Evolutionary conservation across 2,888 invertebrate genomes (phyloP), one percentile per base, ranked within the genome.

Genomic region (Dyspetes luteomarginatus): DNA sequence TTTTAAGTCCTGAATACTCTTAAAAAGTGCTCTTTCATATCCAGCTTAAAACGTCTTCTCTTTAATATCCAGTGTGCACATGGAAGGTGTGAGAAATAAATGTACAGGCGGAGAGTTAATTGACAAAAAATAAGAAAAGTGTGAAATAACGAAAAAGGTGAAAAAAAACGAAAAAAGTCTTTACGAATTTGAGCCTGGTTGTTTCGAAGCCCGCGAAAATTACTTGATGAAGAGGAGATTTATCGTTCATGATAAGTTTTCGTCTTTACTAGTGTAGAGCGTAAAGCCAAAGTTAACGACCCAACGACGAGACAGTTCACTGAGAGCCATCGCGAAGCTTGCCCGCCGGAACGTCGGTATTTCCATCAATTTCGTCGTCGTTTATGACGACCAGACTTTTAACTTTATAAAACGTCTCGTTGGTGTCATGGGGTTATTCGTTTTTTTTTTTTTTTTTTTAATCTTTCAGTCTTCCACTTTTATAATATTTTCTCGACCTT

Each of bases 201-300:
- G n/a, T 52, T 67, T 52, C 24, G 4, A 50, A 48, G 19, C 7
- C 19, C 26, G 36, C 26, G 68, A 68, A 50, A 36, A 56, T 68
- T 41, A 41, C 41, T 55, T 24, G 26, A 43, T 68, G 68, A 43
- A 55, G 68, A 36, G 43, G 30, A 68, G 55, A 55, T 68, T 68
- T 68, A 68, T 68, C 68, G 68, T 24, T 9, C 24, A 26, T 55
- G 68, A 41, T 68, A 56, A 68, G 4, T 68, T 68, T 41, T 68
- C 55, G 45, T 55, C 68, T 26, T 24, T 19, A 55, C 24, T 9
- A 15, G 22, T 52, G 22, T 56, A 15, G 5, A 55, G 22, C 22
- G 22, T 56, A 15, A 4, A 55, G 26, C 41, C 60, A 41, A 30
- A 22, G 30, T 41, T 56, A 36, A 68, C 56, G 55, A 68, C 68